These are phyloP conservation scores for Chloroceryle aenea DNA, from an alignment of 2,113 vertebrate genomes.

Conservation along the genomic window DNA sequence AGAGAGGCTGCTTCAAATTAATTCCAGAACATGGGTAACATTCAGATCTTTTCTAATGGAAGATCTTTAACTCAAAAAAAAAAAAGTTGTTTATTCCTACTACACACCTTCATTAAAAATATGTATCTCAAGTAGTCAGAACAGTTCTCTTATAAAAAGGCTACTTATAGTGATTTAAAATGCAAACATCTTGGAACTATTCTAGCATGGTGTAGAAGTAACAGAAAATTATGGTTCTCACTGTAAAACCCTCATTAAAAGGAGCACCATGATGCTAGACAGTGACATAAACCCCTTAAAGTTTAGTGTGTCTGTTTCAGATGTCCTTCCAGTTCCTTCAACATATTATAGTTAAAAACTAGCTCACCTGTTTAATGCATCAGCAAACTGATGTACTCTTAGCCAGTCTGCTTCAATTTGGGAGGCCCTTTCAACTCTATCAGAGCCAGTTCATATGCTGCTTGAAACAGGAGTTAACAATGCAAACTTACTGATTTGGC, in stretches of 20 bases:
- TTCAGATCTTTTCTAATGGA: neutral
- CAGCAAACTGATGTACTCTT: neutral
- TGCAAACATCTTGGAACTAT: neutral
- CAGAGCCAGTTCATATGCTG: neutral
- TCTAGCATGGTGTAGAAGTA: neutral
- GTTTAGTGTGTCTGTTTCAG: neutral
- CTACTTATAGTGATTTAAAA: neutral
- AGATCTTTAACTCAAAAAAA: neutral
- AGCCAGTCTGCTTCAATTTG: neutral
- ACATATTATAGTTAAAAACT: neutral
- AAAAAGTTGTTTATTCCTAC: neutral
- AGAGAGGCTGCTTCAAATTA: neutral
- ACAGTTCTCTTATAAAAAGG: neutral
- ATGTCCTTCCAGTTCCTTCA: neutral
- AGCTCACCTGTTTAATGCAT: neutral
- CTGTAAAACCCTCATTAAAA: neutral
- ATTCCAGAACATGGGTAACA: neutral
- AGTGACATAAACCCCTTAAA: neutral
- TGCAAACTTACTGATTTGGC: slow-evolving; percentile 33
- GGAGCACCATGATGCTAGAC: neutral
- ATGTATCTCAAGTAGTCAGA: neutral
- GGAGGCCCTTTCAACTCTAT: neutral
- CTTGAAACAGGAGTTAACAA: slow-evolving; percentile 37
- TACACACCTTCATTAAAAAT: neutral
- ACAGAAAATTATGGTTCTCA: neutral